phyloP scores from a whole-genome alignment of 1,140 invertebrate genomes.

The Acyrthosiphon pisum region DNA sequence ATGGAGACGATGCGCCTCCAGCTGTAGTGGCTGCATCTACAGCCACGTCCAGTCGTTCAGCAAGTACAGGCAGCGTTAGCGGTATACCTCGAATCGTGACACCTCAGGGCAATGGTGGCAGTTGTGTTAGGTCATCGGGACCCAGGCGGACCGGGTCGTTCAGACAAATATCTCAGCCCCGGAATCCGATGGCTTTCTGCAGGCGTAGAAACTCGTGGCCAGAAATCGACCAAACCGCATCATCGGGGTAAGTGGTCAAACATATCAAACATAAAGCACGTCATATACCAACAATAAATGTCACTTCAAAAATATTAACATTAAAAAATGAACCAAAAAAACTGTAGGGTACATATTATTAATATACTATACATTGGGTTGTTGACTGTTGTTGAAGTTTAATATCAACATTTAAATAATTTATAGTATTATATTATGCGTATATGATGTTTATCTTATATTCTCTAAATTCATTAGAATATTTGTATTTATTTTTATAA shows the following conservation, averaged over 20 bases:
- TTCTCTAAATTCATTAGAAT: neutral
- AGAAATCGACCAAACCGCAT: slow-evolving; percentile 79
- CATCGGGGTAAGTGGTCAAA: slow-evolving; percentile 73
- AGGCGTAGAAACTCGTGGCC: slow-evolving; percentile 79
- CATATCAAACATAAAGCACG: neutral
- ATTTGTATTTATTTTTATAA: neutral
- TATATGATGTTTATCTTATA: neutral
- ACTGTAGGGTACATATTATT: neutral
- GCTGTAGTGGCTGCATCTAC: slow-evolving; percentile 62
- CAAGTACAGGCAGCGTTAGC: slow-evolving; percentile 57
- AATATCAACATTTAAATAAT: neutral
- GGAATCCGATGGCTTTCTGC: slow-evolving; percentile 72
- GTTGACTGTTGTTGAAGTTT: neutral
- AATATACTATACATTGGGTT: neutral
- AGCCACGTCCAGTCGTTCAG: slow-evolving; percentile 59
- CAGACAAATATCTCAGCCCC: slow-evolving; percentile 66
- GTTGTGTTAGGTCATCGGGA: slow-evolving; percentile 64
- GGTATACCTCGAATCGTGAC: slow-evolving; percentile 67
- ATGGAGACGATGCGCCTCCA: slow-evolving; percentile 61
- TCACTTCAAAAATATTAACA: neutral
- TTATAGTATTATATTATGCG: neutral
- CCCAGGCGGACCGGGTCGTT: slow-evolving; percentile 63
- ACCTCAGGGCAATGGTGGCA: slow-evolving; percentile 67
- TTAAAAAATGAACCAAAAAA: neutral
- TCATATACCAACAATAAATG: neutral